Evolutionary conservation across 2,113 vertebrate genomes (phyloP), one percentile per base, ranked within the genome.

Genomic region (Eudyptes chrysolophus): DNA sequence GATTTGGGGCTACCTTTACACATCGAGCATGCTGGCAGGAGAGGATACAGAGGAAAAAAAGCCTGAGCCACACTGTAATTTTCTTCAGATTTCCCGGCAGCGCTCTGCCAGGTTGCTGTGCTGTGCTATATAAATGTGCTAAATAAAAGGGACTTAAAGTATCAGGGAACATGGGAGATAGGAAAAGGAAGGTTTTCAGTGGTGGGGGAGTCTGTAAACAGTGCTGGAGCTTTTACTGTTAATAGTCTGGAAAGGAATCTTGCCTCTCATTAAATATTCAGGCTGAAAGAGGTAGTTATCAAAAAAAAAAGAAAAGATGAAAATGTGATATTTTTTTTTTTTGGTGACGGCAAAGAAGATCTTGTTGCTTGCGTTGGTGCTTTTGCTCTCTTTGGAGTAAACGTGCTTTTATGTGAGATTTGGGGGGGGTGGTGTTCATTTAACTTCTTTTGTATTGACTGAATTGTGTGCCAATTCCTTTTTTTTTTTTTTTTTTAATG

Each of bases 21-120:
- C 12, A 14, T 9, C 0, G 1, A 60, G 9, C 6, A 0, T 65
- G 77, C 49, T 94, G 49, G 29, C 2, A 1, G 54, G 54, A 90
- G 46, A 79, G n/a, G 52, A 76, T 72, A 25, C 38, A 57, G 52
- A 48, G 15, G 4, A 0, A 71, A 46, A 51, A 69, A 93, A 68
- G 13, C 54, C 21, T 89, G 18, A 58, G 12, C n/a, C 16, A 32
- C 10, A 2, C 20, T 25, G 32, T 52, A 51, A 71, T 87, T 81
- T 75, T 80, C 84, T 96, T 89, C 30, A 48, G 5, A 32, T 82
- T 87, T 75, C 55, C 32, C n/a, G 58, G 42, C 72, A 82, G 32
- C 2, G 2, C 32, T 89, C 44, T 70, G 42, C 60, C 1, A 7
- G 32, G 34, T 77, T 77, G 16, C 68, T 79, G 64, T 3, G 25